Evolutionary conservation across 2,113 vertebrate species (phyloP).

Genomic region (Lagenorhynchus albirostris): DNA sequence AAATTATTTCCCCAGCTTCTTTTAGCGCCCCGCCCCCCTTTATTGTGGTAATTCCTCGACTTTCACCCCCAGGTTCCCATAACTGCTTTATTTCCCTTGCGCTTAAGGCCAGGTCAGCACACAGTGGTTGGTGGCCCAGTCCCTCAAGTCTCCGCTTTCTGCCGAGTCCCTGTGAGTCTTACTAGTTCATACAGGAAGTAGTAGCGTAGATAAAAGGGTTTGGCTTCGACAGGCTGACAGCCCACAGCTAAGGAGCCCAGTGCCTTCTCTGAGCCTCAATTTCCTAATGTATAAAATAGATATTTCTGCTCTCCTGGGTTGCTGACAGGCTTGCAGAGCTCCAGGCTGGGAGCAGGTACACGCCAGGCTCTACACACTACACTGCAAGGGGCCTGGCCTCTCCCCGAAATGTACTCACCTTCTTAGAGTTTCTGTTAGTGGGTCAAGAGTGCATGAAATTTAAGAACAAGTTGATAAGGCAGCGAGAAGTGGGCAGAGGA

Average conservation of each 20-base stretch:
- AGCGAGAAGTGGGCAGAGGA: neutral
- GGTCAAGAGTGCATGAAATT: neutral
- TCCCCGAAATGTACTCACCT: neutral
- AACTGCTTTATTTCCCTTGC: neutral
- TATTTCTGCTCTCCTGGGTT: neutral
- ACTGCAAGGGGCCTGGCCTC: neutral
- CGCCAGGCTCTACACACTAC: fast-evolving
- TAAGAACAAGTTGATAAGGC: neutral
- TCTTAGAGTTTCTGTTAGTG: neutral
- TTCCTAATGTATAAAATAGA: neutral
- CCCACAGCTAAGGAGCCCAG: neutral
- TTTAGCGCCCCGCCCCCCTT: fast-evolving
- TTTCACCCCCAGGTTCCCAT: neutral
- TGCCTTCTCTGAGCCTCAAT: neutral
- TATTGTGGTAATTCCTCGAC: neutral
- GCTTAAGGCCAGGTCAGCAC: neutral
- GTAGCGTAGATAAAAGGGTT: neutral
- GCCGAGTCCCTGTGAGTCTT: fast-evolving
- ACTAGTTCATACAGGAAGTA: neutral
- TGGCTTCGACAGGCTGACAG: neutral
- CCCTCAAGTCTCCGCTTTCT: neutral
- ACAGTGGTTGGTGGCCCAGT: neutral
- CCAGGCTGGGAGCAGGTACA: neutral
- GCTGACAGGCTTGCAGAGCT: neutral
- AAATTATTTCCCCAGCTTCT: neutral